phyloP scores from a whole-genome alignment of 2,113 vertebrate genomes.

The Forbesichthys agassizii region DNA sequence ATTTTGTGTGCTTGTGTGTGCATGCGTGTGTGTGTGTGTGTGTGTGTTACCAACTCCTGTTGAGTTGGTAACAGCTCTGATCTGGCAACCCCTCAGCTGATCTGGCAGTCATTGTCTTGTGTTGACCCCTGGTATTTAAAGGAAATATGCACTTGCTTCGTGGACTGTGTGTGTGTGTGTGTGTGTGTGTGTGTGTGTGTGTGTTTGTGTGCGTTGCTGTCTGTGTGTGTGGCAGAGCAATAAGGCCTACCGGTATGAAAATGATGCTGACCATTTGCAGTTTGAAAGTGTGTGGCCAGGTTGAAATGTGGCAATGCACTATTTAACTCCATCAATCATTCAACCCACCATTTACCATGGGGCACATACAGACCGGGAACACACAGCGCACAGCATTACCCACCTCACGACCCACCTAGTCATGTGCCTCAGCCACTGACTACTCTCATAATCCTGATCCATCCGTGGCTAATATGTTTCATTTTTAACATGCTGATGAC shows the following conservation, averaged over 20 bases:
- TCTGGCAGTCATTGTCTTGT: constrained; percentile 40
- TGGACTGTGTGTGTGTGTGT: constrained; percentile 11
- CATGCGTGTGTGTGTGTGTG: background rate
- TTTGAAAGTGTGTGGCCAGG: constrained; percentile 10
- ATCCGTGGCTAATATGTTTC: too few species aligned
- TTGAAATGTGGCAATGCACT: constrained; percentile 12
- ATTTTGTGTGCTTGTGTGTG: background rate
- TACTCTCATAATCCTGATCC: too few species aligned
- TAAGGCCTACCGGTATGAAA: constrained; percentile 36
- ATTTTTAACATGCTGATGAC: too few species aligned
- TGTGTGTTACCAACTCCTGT: constrained; percentile 33
- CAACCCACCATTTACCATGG: constrained; percentile 5
- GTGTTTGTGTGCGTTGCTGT: background rate
- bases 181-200: background rate
- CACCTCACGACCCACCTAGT: too few species aligned
- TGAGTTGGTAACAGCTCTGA: constrained; percentile 35
- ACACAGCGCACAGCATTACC: background rate
- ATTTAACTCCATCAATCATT: constrained; percentile 7
- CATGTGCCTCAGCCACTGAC: too few species aligned
- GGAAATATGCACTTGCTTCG: constrained; percentile 38
- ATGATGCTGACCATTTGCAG: constrained; percentile 11
- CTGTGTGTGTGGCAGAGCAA: constrained; percentile 14
- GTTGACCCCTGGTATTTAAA: constrained; percentile 33
- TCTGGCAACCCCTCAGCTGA: constrained; percentile 41
- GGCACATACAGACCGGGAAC: background rate